phyloP scores from a whole-genome alignment of 2,113 vertebrate genomes.

The Pogona vitticeps region DNA sequence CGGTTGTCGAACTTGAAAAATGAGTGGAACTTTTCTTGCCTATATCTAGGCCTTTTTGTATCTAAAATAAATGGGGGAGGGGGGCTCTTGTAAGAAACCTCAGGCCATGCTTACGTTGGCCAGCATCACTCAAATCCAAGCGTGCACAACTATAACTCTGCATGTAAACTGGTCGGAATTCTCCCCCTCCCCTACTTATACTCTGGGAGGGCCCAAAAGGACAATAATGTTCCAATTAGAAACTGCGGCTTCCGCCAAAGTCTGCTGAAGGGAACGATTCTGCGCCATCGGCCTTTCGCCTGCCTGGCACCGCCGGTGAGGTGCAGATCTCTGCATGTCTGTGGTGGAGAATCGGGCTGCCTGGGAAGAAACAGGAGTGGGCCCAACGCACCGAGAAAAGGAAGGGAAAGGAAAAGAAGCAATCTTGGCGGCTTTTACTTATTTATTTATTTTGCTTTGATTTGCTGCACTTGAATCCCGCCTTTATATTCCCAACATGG shows the following conservation, averaged over 20 bases:
- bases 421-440: too few species aligned
- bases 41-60: not conserved
- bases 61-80: not conserved
- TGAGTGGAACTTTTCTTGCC: too few species aligned
- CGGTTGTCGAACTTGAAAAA: too few species aligned
- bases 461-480: too few species aligned
- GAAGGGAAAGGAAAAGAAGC: too few species aligned
- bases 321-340: not conserved
- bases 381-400: not conserved
- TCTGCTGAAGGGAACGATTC: not conserved
- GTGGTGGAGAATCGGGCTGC: not conserved
- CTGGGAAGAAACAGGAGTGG: not conserved
- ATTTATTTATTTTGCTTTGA: too few species aligned
- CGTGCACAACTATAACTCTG: not conserved
- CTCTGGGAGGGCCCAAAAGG: not conserved
- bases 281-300: not conserved
- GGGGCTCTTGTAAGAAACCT: not conserved
- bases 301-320: not conserved
- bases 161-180: not conserved
- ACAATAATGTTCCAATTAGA: constrained; percentile 22
- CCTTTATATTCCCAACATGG: too few species aligned
- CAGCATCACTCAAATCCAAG: not conserved
- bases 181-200: not conserved
- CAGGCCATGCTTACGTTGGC: not conserved
- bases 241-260: not conserved